These are phyloP conservation scores for Scaptomyza montana DNA, from an alignment of 1,140 invertebrate genomes.

Conservation along the genomic window DNA sequence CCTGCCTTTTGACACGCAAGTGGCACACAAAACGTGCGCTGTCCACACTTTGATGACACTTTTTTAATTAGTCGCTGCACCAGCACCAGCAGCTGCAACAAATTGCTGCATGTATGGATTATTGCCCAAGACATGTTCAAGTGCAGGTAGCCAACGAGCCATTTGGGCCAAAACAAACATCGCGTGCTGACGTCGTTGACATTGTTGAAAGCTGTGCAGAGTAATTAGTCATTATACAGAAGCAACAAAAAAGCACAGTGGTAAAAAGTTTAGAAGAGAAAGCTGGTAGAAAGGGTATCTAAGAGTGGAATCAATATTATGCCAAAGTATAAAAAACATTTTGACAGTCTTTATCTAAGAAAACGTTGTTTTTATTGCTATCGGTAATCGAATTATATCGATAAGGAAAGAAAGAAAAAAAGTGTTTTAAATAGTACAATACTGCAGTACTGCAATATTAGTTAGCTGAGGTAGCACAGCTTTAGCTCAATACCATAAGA, in stretches of 20 bases:
- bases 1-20: constrained; percentile 56
- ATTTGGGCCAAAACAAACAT: constrained; percentile 44
- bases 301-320: too few relatives aligned
- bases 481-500: too few relatives aligned
- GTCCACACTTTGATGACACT: constrained; percentile 78
- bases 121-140: constrained; percentile 7
- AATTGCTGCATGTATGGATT: constrained; percentile 54
- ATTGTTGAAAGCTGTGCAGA: constrained; percentile 34
- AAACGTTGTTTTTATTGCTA: too few relatives aligned
- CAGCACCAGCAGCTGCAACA: constrained; percentile 43
- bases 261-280: background rate
- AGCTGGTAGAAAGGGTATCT: background rate
- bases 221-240: constrained; percentile 68
- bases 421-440: too few relatives aligned
- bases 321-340: too few relatives aligned
- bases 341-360: too few relatives aligned
- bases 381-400: too few relatives aligned
- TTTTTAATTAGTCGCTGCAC: constrained; percentile 70
- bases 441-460: too few relatives aligned
- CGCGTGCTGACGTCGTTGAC: constrained; percentile 59
- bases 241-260: constrained; percentile 31
- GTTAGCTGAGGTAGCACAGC: too few relatives aligned
- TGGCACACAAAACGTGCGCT: constrained; percentile 48
- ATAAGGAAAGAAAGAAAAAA: too few relatives aligned
- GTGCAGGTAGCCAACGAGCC: constrained; percentile 6